Percentiles rank a stretch among this genome's conserved stretches.
These are phyloP conservation scores for Flexamia atlantica DNA, from an alignment of 2,888 invertebrate species.

Conservation along the genomic window DNA sequence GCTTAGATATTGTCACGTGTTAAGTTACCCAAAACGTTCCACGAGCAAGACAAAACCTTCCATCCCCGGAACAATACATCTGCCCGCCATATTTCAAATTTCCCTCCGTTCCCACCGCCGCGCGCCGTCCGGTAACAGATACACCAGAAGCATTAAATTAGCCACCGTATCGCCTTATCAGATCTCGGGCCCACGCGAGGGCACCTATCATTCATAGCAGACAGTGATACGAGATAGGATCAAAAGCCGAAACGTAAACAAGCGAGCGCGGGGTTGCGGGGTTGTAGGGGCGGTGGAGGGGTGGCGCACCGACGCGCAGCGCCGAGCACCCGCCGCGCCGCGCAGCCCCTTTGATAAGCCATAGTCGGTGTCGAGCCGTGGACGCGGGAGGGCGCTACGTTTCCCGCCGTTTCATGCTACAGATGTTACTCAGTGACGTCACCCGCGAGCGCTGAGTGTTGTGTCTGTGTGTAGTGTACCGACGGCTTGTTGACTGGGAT, in stretches of 20 bases:
- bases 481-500: neutral
- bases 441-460: neutral
- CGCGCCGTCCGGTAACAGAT: neutral
- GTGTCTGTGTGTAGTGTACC: neutral
- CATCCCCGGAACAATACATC: neutral
- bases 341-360: constrained; percentile 24
- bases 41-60: no score
- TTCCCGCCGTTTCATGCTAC: neutral
- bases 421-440: neutral
- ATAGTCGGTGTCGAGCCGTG: constrained; percentile 37
- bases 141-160: constrained; percentile 28
- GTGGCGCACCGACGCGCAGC: neutral
- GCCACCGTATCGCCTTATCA: constrained; percentile 10
- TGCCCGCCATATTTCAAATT: neutral
- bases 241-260: constrained; percentile 53
- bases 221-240: constrained; percentile 50
- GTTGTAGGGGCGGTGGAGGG: neutral
- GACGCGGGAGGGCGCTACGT: neutral
- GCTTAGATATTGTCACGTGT: no score
- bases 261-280: neutral
- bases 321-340: neutral
- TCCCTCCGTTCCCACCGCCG: no score
- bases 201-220: constrained; percentile 11
- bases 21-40: no score
- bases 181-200: constrained; percentile 10